phyloP scores from a whole-genome alignment of 1,140 invertebrate genomes.

The Drosophila auraria region DNA sequence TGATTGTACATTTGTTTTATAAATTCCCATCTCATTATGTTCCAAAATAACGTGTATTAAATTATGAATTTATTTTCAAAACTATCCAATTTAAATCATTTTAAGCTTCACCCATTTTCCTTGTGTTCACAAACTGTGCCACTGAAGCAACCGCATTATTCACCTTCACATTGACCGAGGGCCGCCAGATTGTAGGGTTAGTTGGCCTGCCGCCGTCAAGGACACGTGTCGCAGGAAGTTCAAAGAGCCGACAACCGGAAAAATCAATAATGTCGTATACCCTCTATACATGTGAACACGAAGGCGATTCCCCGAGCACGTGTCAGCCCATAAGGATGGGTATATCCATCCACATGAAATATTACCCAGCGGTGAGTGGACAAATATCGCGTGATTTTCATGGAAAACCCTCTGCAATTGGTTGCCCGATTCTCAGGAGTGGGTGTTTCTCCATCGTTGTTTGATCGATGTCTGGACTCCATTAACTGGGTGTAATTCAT shows the following conservation, averaged over 20 bases:
- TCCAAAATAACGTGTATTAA: neutral
- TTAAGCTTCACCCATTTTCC: neutral
- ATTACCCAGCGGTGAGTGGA: constrained; percentile 51
- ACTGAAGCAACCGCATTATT: constrained; percentile 33
- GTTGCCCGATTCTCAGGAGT: constrained; percentile 11
- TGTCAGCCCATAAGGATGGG: constrained; percentile 41
- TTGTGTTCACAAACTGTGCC: neutral
- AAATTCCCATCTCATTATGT: neutral
- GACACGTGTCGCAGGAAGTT: constrained; percentile 75
- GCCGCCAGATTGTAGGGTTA: constrained; percentile 47
- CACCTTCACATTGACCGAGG: constrained; percentile 70
- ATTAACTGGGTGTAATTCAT: constrained; percentile 51
- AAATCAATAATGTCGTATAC: constrained; percentile 72
- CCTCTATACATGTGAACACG: constrained; percentile 42
- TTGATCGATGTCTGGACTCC: constrained; percentile 72
- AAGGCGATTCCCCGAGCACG: constrained; percentile 57
- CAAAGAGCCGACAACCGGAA: constrained; percentile 67
- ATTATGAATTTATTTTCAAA: neutral
- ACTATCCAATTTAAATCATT: neutral
- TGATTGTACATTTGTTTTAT: too few relatives aligned
- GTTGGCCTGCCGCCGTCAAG: constrained; percentile 62
- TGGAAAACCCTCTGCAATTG: constrained; percentile 67
- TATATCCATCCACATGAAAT: constrained; percentile 10
- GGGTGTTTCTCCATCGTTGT: constrained; percentile 35
- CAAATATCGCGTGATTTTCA: constrained; percentile 73